Evolutionary conservation across 2,888 invertebrate species (phyloP).

Genomic region (Melanostoma mellinum): DNA sequence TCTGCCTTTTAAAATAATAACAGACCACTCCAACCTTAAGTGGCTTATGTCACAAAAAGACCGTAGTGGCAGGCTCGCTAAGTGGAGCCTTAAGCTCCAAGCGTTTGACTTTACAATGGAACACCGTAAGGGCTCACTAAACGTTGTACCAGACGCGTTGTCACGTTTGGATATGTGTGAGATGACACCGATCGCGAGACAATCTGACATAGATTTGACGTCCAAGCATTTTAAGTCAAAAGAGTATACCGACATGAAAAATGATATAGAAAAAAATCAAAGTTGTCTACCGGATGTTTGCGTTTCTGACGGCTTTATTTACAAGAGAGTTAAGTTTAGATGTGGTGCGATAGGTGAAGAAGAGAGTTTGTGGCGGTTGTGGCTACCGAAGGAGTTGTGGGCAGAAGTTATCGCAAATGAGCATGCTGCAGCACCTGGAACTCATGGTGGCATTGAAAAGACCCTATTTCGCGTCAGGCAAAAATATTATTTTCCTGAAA

Average conservation of each 20-base stretch:
- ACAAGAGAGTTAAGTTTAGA: not conserved
- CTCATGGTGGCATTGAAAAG: not conserved
- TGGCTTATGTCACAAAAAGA: slow-evolving; percentile 49
- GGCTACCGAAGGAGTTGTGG: not conserved
- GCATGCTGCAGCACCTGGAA: not conserved
- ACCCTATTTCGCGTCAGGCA: not conserved
- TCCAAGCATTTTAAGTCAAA: not conserved
- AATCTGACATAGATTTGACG: not conserved
- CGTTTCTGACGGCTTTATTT: not conserved
- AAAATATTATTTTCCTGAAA: slow-evolving; percentile 8
- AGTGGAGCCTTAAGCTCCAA: not conserved
- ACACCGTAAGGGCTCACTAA: slow-evolving; percentile 11
- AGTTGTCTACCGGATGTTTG: not conserved
- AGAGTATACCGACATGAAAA: not conserved
- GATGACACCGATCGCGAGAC: not conserved
- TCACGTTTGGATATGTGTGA: slow-evolving; percentile 1
- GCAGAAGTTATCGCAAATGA: not conserved
- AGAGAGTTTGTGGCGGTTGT: slow-evolving; percentile 9
- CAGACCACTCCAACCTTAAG: slow-evolving; percentile 20
- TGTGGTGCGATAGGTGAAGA: not conserved
- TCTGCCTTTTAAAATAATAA: slow-evolving; percentile 30
- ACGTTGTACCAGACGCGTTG: slow-evolving; percentile 26
- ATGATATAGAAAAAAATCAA: not conserved
- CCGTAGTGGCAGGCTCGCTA: slow-evolving; percentile 2
- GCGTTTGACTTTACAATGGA: not conserved